A percentile compares a stretch with the other conserved stretches of the same genome.
These are phyloP conservation scores for Hartigia nigra DNA, from an alignment of 2,888 invertebrate genomes.

Conservation along the genomic window DNA sequence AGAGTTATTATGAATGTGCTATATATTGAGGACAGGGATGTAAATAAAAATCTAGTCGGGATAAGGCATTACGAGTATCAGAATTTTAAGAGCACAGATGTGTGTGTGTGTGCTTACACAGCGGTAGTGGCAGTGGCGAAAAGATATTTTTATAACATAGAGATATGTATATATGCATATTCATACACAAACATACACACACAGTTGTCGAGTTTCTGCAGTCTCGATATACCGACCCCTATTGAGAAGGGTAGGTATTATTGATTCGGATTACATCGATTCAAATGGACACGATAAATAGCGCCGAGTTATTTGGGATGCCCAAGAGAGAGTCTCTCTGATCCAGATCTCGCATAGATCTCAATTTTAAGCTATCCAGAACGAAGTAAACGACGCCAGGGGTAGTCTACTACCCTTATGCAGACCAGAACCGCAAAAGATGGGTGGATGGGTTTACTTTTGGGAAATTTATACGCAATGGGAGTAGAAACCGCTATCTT, in stretches of 20 bases:
- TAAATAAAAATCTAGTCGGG: background rate
- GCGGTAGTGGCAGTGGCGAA: too few species aligned
- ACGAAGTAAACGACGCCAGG: background rate
- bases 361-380: background rate
- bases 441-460: background rate
- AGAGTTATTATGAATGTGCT: background rate
- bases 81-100: background rate
- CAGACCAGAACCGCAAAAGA: background rate
- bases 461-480: slow-evolving; percentile 51
- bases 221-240: background rate
- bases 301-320: background rate
- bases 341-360: background rate
- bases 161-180: background rate
- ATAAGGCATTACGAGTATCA: background rate
- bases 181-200: too few species aligned
- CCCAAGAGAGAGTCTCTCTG: background rate
- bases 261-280: background rate
- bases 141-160: too few species aligned
- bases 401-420: background rate
- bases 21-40: background rate
- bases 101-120: background rate
- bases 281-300: background rate
- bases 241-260: background rate
- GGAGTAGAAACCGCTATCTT: slow-evolving; percentile 58
- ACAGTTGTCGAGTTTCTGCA: background rate